A percentile compares a stretch with the other conserved stretches of the same genome.
Conservation (phyloP, 2,888 invertebrate species). For the Morinoia aosen region DNA sequence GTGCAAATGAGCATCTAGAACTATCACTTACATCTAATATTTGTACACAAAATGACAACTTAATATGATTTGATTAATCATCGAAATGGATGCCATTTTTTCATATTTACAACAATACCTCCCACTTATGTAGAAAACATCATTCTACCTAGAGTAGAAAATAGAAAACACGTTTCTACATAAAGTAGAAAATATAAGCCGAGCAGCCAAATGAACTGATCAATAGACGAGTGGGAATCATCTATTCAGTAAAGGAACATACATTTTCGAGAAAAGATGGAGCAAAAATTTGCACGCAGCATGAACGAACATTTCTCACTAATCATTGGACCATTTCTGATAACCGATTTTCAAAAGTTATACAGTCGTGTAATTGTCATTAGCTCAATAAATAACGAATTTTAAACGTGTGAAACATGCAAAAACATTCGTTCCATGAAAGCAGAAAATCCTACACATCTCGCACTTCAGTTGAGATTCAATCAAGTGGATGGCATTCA, state of each 20-base stretch:
- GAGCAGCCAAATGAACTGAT: too few species aligned
- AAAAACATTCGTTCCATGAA: not conserved
- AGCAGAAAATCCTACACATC: not conserved
- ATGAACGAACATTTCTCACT: not conserved
- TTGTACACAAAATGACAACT: not conserved
- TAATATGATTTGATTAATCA: not conserved
- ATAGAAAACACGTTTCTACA: not conserved
- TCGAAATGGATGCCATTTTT: not conserved
- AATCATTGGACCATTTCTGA: too few species aligned
- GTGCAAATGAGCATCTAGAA: not conserved
- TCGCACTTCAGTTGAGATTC: not conserved
- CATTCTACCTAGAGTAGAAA: not conserved
- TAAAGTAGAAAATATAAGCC: not conserved
- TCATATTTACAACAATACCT: not conserved
- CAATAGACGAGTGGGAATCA: not conserved
- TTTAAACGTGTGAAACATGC: not conserved
- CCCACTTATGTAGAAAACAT: not conserved
- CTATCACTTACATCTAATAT: not conserved
- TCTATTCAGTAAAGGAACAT: not conserved
- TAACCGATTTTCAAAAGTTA: too few species aligned
- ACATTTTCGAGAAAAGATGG: not conserved
- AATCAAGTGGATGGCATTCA: not conserved
- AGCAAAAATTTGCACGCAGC: not conserved
- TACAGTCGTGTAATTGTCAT: not conserved
- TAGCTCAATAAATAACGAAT: not conserved